These are phyloP conservation scores for Hemithea aestivaria DNA, from an alignment of 2,888 invertebrate species.

Conservation along the genomic window DNA sequence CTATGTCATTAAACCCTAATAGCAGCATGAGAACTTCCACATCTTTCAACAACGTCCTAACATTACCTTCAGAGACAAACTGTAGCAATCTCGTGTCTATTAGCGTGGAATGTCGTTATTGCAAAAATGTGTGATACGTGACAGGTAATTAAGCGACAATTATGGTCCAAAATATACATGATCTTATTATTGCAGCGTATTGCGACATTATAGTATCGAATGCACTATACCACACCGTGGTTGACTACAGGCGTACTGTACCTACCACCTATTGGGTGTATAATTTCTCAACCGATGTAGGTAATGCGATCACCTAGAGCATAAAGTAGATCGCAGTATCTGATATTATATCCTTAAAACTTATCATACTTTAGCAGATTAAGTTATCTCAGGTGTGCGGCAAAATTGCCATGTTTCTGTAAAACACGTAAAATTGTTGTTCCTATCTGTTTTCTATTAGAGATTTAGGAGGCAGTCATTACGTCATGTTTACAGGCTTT, in stretches of 20 bases:
- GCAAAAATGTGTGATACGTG: conserved; percentile 20
- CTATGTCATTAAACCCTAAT: no score
- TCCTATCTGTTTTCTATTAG: no score
- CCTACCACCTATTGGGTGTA: conserved; percentile 44
- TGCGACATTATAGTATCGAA: conserved; percentile 58
- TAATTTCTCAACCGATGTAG: conserved; percentile 56
- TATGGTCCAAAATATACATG: conserved; percentile 36
- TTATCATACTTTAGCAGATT: no score
- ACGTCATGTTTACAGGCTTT: no score
- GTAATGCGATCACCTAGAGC: conserved; percentile 56
- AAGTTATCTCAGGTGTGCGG: no score
- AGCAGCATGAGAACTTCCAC: neutral
- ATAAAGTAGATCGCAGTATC: conserved; percentile 36
- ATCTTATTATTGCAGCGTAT: conserved; percentile 41
- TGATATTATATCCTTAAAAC: no score
- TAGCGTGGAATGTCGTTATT: conserved; percentile 21
- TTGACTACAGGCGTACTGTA: conserved; percentile 31
- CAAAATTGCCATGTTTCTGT: no score
- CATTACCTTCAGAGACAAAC: conserved; percentile 14
- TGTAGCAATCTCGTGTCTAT: conserved; percentile 20
- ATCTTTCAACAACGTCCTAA: conserved; percentile 8
- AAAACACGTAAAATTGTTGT: no score
- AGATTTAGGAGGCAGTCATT: no score
- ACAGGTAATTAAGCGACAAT: conserved; percentile 22
- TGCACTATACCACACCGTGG: conserved; percentile 59